These are phyloP conservation scores for Plusia festucae DNA, from an alignment of 2,888 invertebrate genomes.

Conservation along the genomic window DNA sequence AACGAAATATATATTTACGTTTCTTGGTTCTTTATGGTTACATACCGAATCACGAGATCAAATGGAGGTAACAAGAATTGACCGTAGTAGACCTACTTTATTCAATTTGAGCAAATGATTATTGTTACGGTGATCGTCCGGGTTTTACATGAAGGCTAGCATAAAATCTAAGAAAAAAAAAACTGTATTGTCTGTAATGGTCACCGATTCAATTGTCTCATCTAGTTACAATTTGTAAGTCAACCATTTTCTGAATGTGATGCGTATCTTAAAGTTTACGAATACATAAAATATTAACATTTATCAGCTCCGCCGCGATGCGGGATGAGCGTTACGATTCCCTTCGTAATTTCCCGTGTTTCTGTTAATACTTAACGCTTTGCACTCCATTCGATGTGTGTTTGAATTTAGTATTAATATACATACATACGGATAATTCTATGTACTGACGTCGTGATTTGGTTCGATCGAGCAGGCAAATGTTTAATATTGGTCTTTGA, in stretches of 20 bases:
- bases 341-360: conserved; percentile 40
- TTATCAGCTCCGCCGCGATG: conserved; percentile 29
- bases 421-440: conserved; percentile 58
- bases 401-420: conserved; percentile 71
- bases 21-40: no score
- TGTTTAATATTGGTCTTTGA: no score
- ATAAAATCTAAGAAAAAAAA: no score
- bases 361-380: conserved; percentile 70
- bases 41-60: neutral
- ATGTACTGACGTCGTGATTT: conserved; percentile 36
- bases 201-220: neutral
- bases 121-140: no score
- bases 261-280: neutral
- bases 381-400: conserved; percentile 69
- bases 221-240: neutral
- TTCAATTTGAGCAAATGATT: no score
- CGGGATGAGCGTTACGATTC: conserved; percentile 15
- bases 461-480: conserved; percentile 7
- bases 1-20: no score
- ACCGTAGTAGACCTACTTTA: no score
- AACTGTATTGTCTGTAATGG: no score
- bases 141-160: no score
- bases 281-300: conserved; percentile 19
- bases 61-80: neutral
- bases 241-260: neutral